Conservation (phyloP, 1,140 invertebrate species). For the Asobara japonica region DNA sequence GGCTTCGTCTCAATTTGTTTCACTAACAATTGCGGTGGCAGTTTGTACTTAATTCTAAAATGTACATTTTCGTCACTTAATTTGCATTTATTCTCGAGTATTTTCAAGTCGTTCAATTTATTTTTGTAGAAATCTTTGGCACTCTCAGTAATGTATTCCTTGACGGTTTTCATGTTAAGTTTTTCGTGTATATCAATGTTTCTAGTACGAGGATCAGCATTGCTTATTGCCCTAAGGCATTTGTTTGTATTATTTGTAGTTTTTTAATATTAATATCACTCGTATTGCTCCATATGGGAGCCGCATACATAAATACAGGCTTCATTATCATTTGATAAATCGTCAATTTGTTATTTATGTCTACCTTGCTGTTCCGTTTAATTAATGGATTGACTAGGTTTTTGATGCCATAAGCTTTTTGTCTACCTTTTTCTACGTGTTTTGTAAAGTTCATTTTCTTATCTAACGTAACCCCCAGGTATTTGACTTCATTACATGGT, state of each 20-base stretch:
- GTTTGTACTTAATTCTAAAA: not conserved
- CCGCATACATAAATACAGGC: too few relatives aligned
- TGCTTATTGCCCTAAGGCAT: not conserved
- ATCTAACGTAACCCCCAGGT: not conserved
- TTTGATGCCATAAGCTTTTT: not conserved
- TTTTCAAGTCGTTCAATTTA: not conserved
- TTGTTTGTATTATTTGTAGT: not conserved
- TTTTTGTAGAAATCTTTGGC: not conserved
- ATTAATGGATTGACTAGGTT: not conserved
- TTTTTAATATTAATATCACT: not conserved
- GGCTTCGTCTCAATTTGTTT: not conserved
- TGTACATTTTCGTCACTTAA: not conserved
- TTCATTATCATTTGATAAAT: too few relatives aligned
- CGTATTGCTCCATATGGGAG: too few relatives aligned
- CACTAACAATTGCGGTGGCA: not conserved
- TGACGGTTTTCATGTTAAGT: not conserved
- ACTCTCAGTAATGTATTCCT: not conserved
- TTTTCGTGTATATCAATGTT: not conserved
- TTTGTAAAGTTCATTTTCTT: not conserved
- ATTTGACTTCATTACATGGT: not conserved
- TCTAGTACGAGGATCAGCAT: not conserved
- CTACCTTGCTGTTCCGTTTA: not conserved
- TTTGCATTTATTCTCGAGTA: not conserved
- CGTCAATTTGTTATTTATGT: not conserved
- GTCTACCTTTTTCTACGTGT: not conserved